Evolutionary conservation across 2,113 vertebrate species (phyloP), one percentile per base, ranked within the genome.

Genomic region (Macaca fascicularis): DNA sequence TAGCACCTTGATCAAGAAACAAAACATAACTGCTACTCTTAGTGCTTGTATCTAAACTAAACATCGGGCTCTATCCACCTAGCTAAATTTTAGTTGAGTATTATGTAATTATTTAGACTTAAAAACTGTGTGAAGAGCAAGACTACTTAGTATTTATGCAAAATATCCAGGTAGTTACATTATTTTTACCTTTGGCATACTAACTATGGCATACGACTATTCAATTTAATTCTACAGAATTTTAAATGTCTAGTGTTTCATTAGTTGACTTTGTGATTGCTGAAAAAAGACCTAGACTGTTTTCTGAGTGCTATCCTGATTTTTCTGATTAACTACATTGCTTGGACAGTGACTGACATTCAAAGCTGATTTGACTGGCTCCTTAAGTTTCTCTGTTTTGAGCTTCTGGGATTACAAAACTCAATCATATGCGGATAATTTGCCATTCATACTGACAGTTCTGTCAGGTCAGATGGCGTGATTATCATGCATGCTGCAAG

Each of bases 311-410:
- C 50, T 12, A 94, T 61, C 14, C 78, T 72, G 14, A 70, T 94
- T 81, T 88, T 97, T 97, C 87, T 95, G 61, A 91, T 92, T 92
- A 97, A 83, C 61, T 84, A 30, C 50, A 57, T 96, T 96, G 90
- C 61, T 97, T 96, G 87, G 78, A 95, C 78, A 97, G 55, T 93
- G 70, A 95, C 57, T 98, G 75, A 92, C 43, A 83, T 93, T 96
- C 70, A 78, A 79, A 89, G 69, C 79, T 48, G 48, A 93, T 97
- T 93, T 97, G 81, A 92, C 90, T 89, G 67, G 74, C 75, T 61
- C 69, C 25, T 83, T 82, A 96, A 48, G 61, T 96, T 95, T 92
- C 93, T 96, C 93, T 95, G 17, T 89, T 93, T 85, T 95, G 80
- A 93, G 0, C 27, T 94, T 45, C 61, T 93, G 78, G 76, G 74